Evolutionary conservation across 2,888 invertebrate genomes (phyloP).

Genomic region (Lasioglossum villosulum): DNA sequence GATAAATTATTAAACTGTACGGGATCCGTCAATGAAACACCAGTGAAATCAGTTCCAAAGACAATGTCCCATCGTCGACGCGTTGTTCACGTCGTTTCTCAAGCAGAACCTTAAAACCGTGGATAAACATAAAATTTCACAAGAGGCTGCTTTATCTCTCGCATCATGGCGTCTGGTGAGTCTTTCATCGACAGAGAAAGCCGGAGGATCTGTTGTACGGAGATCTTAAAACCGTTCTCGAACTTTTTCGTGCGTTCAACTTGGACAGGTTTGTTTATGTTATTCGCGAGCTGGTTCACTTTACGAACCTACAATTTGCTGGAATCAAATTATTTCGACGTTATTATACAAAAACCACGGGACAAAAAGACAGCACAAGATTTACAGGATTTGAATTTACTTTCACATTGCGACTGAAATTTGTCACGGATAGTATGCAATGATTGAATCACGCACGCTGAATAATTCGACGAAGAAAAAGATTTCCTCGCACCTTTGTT

Average conservation of each 20-base stretch:
- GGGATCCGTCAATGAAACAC: too few relatives aligned
- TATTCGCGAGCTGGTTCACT: not conserved
- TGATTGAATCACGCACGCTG: not conserved
- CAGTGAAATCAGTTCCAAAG: slow-evolving; percentile 40
- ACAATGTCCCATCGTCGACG: slow-evolving; percentile 40
- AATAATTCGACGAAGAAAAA: not conserved
- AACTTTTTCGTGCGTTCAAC: not conserved
- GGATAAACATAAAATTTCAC: slow-evolving; percentile 39
- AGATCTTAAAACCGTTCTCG: slow-evolving; percentile 19
- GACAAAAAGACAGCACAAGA: not conserved
- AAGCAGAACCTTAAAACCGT: slow-evolving; percentile 27
- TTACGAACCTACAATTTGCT: not conserved
- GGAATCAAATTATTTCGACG: not conserved
- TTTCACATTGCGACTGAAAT: not conserved
- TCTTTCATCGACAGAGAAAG: slow-evolving; percentile 5
- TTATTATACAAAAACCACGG: not conserved
- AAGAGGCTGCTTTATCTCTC: slow-evolving; percentile 39
- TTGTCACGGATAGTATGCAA: too few relatives aligned
- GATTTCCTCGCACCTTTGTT: not conserved
- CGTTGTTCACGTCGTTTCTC: slow-evolving; percentile 17
- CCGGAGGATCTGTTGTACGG: not conserved
- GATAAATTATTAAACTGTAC: not conserved
- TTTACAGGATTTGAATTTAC: not conserved
- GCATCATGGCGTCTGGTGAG: slow-evolving; percentile 59
- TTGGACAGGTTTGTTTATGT: slow-evolving; percentile 2